Conservation (phyloP, 2,113 vertebrate species). For the Hippopotamus amphibius region DNA sequence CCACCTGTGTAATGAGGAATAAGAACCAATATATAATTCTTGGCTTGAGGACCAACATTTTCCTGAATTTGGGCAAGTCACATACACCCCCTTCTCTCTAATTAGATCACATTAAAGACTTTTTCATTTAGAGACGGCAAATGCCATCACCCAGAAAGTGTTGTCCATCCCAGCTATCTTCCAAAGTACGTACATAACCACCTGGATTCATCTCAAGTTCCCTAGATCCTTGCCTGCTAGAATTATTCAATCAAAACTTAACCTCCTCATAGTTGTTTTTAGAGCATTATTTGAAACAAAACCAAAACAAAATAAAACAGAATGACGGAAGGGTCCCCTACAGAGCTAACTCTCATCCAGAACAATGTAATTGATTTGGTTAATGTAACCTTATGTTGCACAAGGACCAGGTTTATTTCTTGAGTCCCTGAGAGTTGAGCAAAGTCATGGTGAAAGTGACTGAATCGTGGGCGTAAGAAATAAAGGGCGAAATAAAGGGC, state of each 20-base stretch:
- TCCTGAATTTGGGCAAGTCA: neutral
- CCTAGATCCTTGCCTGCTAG: neutral
- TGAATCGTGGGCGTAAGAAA: neutral
- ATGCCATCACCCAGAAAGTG: neutral
- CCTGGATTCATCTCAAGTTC: neutral
- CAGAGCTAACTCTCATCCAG: neutral
- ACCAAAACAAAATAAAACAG: constrained; percentile 30
- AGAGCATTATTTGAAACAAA: constrained; percentile 54
- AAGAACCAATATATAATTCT: neutral
- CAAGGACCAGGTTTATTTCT: neutral
- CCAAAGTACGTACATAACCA: neutral
- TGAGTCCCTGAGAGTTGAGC: neutral
- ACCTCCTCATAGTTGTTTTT: neutral
- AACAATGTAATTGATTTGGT: neutral
- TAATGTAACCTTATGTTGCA: neutral
- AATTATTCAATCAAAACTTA: neutral
- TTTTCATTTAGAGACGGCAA: neutral
- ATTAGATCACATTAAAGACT: neutral
- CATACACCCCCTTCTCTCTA: neutral
- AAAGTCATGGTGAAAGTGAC: neutral
- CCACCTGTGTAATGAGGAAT: neutral
- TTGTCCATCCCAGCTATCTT: neutral
- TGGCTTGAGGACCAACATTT: neutral
- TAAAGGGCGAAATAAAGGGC: neutral
- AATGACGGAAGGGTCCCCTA: neutral